Evolutionary conservation across 2,113 vertebrate genomes (phyloP), one percentile per base, ranked within the genome.

Genomic region (Vimba vimba): DNA sequence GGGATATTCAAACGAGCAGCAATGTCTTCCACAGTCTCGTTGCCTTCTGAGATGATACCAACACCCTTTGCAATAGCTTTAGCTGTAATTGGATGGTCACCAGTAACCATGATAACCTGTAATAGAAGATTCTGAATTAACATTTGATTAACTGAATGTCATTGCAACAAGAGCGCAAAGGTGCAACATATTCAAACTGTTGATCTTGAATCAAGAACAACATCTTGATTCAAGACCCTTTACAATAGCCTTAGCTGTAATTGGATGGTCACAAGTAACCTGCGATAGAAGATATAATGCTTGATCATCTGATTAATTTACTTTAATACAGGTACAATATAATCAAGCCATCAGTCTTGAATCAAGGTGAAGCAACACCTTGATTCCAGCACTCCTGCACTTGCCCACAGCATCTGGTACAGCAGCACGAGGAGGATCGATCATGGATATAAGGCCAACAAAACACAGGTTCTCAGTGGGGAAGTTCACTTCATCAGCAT

Each of bases 21-120:
- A 0, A 98, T 98, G 90, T 98, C 97, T 87, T 98, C 97, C 69
- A 98, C 96, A 0, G 97, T 98, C 94, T 98, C 97, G 0, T 97
- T 98, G 73, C 97, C 97, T 88, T 98, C 97, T 0, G 97, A 98
- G 87, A 98, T 98, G 89, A 98, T 98, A 2, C 97, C 97, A n/a
- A 98, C 97, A 0, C 97, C 97, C 78, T 97, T 98, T 85, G 97
- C 97, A 0, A 98, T 98, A 88, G 97, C 97, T 87, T 97, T 99
- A 85, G 97, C 97, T 4, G 97, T 98, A 93, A 99, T 98, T 10
- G 97, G 97, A 90, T 98, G 97, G 83, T 98, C 97, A 19, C 97
- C 97, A 0, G 97, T 98, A 45, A 98, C 96, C 97, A 98, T 98
- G 91, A 98, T 98, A 77, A 98, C 97, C 97, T 97, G 45, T 39